phyloP scores from a whole-genome alignment of 2,888 invertebrate genomes.

The Chesias legatella region DNA sequence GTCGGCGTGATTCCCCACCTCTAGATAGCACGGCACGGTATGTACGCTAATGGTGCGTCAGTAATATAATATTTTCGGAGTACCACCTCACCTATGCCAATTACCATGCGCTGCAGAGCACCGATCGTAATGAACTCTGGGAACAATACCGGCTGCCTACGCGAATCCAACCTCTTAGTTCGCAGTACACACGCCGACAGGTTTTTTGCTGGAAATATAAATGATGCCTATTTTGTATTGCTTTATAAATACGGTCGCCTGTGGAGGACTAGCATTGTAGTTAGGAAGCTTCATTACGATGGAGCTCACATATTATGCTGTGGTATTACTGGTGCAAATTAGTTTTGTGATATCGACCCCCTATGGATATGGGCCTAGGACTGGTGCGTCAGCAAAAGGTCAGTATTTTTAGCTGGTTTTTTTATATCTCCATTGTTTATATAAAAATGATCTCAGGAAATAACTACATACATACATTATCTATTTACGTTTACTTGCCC shows the following conservation, averaged over 20 bases:
- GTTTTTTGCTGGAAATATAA: conserved; percentile 67
- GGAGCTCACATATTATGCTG: conserved; percentile 59
- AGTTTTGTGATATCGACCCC: conserved; percentile 56
- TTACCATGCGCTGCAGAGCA: conserved; percentile 40
- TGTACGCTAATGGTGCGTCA: conserved; percentile 34
- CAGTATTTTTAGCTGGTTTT: conserved; percentile 25
- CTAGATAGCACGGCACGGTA: conserved; percentile 24
- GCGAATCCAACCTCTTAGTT: conserved; percentile 61
- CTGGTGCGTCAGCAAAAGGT: conserved; percentile 64
- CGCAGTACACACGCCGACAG: conserved; percentile 62
- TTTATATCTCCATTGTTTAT: conserved; percentile 13
- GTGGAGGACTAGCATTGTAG: conserved; percentile 60
- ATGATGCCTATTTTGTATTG: conserved; percentile 68
- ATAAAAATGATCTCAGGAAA: conserved; percentile 1
- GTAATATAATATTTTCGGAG: conserved; percentile 43
- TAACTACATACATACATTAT: too few species aligned
- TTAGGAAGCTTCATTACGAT: conserved; percentile 66
- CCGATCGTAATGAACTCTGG: conserved; percentile 45
- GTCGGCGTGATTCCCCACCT: conserved; percentile 40
- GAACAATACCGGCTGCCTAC: conserved; percentile 57
- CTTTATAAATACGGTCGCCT: conserved; percentile 69
- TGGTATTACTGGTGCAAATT: conserved; percentile 48
- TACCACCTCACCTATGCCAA: conserved; percentile 28
- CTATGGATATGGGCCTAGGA: conserved; percentile 65
- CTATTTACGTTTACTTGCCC: conserved; percentile 13